Evolutionary conservation across 2,797 vertebrate genomes (phyloP).

Genomic region (Xenops minutus): DNA sequence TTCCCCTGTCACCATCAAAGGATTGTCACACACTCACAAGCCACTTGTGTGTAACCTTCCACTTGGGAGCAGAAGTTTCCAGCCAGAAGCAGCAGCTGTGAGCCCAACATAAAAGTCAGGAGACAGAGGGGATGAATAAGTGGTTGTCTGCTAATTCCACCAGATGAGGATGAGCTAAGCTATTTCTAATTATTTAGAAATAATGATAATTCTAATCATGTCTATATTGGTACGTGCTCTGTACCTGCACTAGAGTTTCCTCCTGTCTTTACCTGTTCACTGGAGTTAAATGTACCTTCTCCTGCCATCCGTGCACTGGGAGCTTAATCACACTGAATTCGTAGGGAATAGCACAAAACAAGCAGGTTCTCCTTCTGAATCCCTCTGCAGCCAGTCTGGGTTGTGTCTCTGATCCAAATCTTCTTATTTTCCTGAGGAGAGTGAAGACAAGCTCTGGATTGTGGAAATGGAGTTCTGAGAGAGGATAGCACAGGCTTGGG

Average conservation of each 20-base stretch:
- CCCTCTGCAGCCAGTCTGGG: neutral
- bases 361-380: neutral
- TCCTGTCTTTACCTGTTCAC: neutral
- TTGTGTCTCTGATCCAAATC: neutral
- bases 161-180: neutral
- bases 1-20: neutral
- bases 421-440: neutral
- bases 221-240: neutral
- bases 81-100: neutral
- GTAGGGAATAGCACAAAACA: neutral
- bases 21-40: neutral
- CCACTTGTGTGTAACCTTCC: fast-evolving
- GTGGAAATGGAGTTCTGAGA: neutral
- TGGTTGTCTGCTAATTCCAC: neutral
- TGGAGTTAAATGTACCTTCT: neutral
- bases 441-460: neutral
- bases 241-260: neutral
- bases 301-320: neutral
- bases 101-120: neutral
- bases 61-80: neutral
- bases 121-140: neutral
- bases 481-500: neutral
- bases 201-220: neutral
- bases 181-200: neutral
- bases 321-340: neutral